Base-by-base conservation (phyloP, 2,888 invertebrate genomes). In the Ectobius pallidus region DNA sequence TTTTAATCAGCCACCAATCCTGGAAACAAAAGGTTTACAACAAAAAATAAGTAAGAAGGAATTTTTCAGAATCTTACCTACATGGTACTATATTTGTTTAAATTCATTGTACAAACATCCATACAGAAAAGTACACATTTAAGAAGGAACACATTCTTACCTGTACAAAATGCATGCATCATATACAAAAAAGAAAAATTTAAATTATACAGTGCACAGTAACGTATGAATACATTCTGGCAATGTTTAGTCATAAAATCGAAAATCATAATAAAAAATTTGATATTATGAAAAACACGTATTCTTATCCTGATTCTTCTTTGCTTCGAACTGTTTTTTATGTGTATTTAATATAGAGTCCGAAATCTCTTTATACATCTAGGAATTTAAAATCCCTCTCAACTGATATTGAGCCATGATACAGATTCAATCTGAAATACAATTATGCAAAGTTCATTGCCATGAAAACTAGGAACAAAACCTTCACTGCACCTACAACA, bases 101-200 rank as follows among this genome's bases (percentile, higher is more conserved):
- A 73, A 70, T 73, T 74, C 63, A 74, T 75, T 75, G 72, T 76
- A 76, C 76, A 76, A 75, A 76, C 76, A 75, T 76, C 73, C 76
- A 76, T 72, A 76, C 76, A 75, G 72, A 74, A 74, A 76, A 71
- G 70, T 74, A 74, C 70, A 73, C 72, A 72, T 72, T 74, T 62
- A 74, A 71, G 71, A 74, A 72, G 68, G 74, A 71, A 75, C 73
- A 74, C 74, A 69, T 69, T 74, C 71, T 69, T 71, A 73, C 72
- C 75, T 75, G 75, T 75, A 75, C 75, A 75, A 74, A 74, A 71
- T 69, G 58, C 71, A 73, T 73, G 74, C 73, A 61, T 72, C 62
- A 72, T 73, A 55, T 69, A 73, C 39, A 70, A 49, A 69, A 55
- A 73, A 73, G 30, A 25, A 20, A 62, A 49, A 63, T 32, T 42